Evolutionary conservation across 2,113 vertebrate species (phyloP).

Genomic region (Vidua chalybeata): DNA sequence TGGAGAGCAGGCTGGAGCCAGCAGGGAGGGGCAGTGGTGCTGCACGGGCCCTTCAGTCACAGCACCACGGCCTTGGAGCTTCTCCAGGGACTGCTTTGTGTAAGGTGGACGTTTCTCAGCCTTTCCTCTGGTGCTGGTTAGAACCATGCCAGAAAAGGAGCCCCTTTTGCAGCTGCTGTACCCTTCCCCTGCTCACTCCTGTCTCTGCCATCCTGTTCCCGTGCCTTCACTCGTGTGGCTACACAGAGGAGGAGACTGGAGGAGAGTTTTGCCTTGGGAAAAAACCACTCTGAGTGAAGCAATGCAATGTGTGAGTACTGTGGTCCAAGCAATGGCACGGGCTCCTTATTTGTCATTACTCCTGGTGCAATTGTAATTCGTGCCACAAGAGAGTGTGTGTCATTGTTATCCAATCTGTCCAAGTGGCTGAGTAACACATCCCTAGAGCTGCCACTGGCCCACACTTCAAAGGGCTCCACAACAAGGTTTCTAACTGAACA

Average conservation of each 20-base stretch:
- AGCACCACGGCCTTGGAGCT: neutral
- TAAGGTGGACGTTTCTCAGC: neutral
- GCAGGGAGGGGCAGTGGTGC: neutral
- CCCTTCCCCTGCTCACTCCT: neutral
- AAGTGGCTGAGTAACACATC: neutral
- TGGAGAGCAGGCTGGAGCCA: fast-evolving
- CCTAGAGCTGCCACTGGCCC: neutral
- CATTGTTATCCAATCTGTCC: neutral
- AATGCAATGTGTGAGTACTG: neutral
- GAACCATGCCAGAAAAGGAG: neutral
- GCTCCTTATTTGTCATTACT: neutral
- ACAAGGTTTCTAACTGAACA: neutral
- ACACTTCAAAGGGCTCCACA: neutral
- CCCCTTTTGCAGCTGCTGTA: neutral
- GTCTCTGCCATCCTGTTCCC: neutral
- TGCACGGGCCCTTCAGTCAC: fast-evolving
- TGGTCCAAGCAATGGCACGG: neutral
- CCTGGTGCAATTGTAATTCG: neutral
- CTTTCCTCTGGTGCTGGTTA: neutral
- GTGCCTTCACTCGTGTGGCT: neutral
- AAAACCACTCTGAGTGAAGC: neutral
- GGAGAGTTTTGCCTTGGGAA: neutral
- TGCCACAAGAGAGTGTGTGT: neutral
- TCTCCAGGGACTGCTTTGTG: neutral
- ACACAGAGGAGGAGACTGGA: neutral